A percentile compares a stretch with the other conserved stretches of the same genome.
Evolutionary conservation across 2,797 vertebrate genomes (phyloP).

Genomic region (Sebastes diploproa): DNA sequence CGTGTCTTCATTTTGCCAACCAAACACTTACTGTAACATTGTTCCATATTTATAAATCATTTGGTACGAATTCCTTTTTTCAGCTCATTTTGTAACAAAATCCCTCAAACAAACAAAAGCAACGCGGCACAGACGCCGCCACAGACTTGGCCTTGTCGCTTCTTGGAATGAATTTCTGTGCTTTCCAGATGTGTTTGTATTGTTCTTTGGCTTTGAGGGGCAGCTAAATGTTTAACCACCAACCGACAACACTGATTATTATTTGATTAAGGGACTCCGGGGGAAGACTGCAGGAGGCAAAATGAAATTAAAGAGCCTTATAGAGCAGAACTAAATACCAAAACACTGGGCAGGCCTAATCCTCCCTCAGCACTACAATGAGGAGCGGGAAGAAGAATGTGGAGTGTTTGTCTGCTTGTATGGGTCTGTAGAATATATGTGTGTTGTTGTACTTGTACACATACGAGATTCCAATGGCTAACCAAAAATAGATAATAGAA

Average conservation of each 20-base stretch:
- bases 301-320: conserved; percentile 68
- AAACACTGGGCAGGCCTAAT: conserved; percentile 39
- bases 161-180: not conserved
- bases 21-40: not conserved
- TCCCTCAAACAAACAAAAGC: conserved; percentile 18
- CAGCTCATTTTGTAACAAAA: conserved; percentile 20
- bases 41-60: conserved; percentile 5
- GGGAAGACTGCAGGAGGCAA: conserved; percentile 41
- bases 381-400: not conserved
- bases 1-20: not conserved
- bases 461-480: not conserved
- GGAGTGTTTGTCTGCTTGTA: not conserved
- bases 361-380: conserved; percentile 15
- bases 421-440: not conserved
- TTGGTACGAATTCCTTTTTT: not conserved
- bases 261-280: conserved; percentile 59
- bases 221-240: conserved; percentile 57
- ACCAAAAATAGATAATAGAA: not conserved
- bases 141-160: not conserved
- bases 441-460: not conserved
- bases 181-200: conserved; percentile 26
- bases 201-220: conserved; percentile 36
- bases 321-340: conserved; percentile 69
- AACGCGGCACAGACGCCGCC: not conserved
- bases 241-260: conserved; percentile 60